A percentile compares a stretch with the other conserved stretches of the same genome.
Evolutionary conservation across 2,797 vertebrate species (phyloP).

Genomic region (Onychomys arenicola): DNA sequence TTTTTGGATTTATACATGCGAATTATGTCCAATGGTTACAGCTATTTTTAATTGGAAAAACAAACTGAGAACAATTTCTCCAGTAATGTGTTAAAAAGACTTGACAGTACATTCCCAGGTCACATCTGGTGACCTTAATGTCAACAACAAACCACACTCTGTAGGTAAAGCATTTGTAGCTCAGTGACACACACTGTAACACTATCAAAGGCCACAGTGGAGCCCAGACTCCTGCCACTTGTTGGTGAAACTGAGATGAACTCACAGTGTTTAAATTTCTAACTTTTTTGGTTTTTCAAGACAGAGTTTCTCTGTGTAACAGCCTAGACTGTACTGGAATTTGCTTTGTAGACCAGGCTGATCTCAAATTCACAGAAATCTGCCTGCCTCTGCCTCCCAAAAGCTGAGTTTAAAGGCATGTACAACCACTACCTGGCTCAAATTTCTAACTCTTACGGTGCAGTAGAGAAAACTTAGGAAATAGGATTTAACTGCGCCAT

Average conservation of each 20-base stretch:
- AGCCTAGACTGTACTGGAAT: too few species aligned
- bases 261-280: slow-evolving; percentile 21
- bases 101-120: slow-evolving; percentile 59
- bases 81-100: slow-evolving; percentile 58
- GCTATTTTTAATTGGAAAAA: slow-evolving; percentile 71
- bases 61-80: slow-evolving; percentile 66
- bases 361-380: too few species aligned
- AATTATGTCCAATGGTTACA: slow-evolving; percentile 75
- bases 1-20: slow-evolving; percentile 73
- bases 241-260: slow-evolving; percentile 9
- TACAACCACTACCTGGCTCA: background rate
- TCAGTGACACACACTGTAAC: slow-evolving; percentile 42
- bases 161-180: slow-evolving; percentile 43
- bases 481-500: slow-evolving; percentile 82
- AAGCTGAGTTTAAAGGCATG: too few species aligned
- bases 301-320: background rate
- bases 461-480: slow-evolving; percentile 62
- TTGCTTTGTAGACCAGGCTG: too few species aligned
- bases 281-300: slow-evolving; percentile 5
- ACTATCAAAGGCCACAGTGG: slow-evolving; percentile 37
- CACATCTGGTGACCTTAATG: slow-evolving; percentile 53
- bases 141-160: slow-evolving; percentile 47
- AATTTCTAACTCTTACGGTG: slow-evolving; percentile 70
- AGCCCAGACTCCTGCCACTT: slow-evolving; percentile 25
- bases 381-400: too few species aligned